Evolutionary conservation across 2,113 vertebrate species (phyloP).

Genomic region (Mystacornis crossleyi): DNA sequence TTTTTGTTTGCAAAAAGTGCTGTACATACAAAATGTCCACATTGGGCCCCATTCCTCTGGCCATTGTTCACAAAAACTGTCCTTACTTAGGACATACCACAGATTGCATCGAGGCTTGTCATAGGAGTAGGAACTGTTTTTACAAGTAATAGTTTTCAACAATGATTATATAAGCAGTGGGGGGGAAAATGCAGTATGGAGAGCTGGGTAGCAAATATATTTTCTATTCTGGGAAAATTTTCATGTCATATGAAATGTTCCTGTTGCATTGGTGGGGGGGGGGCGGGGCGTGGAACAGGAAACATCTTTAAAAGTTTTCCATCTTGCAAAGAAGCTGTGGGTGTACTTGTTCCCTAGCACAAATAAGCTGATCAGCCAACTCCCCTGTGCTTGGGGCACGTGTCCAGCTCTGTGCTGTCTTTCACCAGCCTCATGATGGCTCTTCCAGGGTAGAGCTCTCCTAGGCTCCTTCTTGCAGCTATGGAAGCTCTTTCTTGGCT

Average conservation of each 20-base stretch:
- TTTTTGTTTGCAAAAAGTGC: not conserved
- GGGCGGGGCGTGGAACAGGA: rapidly evolving
- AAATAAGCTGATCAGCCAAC: not conserved
- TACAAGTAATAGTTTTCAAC: not conserved
- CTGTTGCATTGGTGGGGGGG: not conserved
- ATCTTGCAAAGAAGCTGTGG: not conserved
- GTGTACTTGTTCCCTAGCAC: not conserved
- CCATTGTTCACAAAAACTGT: not conserved
- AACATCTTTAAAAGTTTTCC: not conserved
- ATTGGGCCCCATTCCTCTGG: not conserved
- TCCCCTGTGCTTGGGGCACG: not conserved
- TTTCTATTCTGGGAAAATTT: not conserved
- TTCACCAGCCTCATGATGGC: not conserved
- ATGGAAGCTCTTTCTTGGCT: not conserved
- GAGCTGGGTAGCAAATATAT: not conserved
- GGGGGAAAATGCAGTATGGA: not conserved
- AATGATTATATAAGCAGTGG: not conserved
- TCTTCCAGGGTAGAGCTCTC: not conserved
- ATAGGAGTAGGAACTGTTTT: not conserved
- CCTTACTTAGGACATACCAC: not conserved
- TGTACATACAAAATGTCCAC: not conserved
- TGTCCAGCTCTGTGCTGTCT: not conserved
- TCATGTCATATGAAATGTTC: not conserved
- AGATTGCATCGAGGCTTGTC: not conserved
- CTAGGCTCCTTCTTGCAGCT: not conserved